phyloP scores from a whole-genome alignment of 2,797 vertebrate genomes.

The Argyrosomus regius region DNA sequence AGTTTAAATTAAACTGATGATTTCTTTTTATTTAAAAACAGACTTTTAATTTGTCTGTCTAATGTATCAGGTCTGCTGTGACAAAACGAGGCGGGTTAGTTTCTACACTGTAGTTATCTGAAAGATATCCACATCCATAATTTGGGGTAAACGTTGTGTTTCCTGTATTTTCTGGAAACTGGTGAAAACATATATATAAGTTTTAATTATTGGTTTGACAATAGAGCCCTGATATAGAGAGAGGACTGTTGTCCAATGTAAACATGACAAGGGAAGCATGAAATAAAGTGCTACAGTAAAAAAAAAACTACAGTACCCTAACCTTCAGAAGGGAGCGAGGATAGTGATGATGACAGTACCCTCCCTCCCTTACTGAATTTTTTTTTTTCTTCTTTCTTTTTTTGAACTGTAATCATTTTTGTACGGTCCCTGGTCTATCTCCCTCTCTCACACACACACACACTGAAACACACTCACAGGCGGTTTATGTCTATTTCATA shows the following conservation, averaged over 20 bases:
- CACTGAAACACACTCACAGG: background rate
- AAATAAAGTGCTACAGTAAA: too few species aligned
- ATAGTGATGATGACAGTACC: background rate
- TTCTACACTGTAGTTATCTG: too few species aligned
- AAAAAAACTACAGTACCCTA: background rate
- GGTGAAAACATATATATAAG: background rate
- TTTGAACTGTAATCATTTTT: background rate
- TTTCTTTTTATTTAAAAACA: too few species aligned
- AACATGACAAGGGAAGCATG: background rate
- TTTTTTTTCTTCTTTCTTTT: too few species aligned
- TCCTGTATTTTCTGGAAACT: background rate
- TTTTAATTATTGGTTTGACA: too few species aligned
- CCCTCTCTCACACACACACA: background rate
- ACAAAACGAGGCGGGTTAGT: too few species aligned
- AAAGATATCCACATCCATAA: too few species aligned
- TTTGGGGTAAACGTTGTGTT: too few species aligned
- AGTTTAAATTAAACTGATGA: too few species aligned
- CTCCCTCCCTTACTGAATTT: background rate
- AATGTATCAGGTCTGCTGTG: too few species aligned
- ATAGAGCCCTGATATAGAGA: background rate
- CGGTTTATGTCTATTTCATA: slow-evolving; percentile 47
- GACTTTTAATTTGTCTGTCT: too few species aligned
- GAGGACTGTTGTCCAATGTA: background rate
- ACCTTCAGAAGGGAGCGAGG: background rate
- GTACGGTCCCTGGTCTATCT: background rate